Base-by-base conservation (phyloP, 2,113 vertebrate species). In the Trogon melanurus region DNA sequence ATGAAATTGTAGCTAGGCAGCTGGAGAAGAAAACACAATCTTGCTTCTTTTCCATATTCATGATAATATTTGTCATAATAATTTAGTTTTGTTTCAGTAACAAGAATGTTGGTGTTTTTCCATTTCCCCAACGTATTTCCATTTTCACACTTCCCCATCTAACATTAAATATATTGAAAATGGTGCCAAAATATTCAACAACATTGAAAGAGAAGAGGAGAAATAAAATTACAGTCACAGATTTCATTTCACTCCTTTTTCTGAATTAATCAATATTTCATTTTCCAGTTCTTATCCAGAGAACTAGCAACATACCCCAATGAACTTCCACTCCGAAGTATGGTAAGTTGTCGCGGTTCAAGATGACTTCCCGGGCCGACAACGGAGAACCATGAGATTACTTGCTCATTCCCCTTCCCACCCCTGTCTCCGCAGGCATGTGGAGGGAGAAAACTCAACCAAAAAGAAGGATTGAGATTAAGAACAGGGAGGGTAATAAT, bases 1-100 rank as follows among this genome's bases (percentile, higher is more conserved):
- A 26, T 2, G 6, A 83, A 88, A 87, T 36, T 62, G 53, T 16
- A 1, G 41, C 23, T 17, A 81, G 84, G 67, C 83, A 82, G 41
- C 69, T 76, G 82, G 66, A 93, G 58, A 72, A 89, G 70, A 92
- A 95, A 88, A 75, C 26, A 67, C 56, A 87, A 32, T 82, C 65
- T 96, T 62, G 10, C 45, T 93, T 85, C 41, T 27, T 91, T 96
- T 96, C 95, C 93, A 89, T 96, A 95, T 95, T 88, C 81, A 89
- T 94, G 88, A 87, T 70, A 94, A 81, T 75, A 96, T 96, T 96
- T 97, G 71, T 92, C 74, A 94, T 86, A 89, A 93, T 94, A 96
- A 97, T 95, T 96, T 88, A 62, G 80, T 86, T 95, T 93, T 94
- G 87, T 95, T 93, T 88, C 91, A 91, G 91, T 85, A 88, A 91